phyloP scores from a whole-genome alignment of 2,888 invertebrate species.

The Seira ritae region DNA sequence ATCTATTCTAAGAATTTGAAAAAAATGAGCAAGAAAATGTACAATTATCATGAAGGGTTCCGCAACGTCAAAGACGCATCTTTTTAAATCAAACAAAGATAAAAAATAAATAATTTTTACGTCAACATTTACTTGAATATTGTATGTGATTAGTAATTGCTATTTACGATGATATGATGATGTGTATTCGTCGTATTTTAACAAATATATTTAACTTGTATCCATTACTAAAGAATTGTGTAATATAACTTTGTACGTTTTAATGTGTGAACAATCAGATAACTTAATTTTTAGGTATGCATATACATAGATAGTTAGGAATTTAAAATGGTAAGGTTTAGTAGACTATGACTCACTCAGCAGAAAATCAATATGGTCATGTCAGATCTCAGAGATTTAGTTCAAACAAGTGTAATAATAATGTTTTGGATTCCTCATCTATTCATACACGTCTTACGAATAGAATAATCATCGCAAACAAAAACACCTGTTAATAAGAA shows the following conservation, averaged over 20 bases:
- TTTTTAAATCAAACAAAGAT: neutral
- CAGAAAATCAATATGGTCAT: slow-evolving; percentile 58
- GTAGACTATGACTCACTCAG: slow-evolving; percentile 36
- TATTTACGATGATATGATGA: no score
- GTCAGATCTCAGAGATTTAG: slow-evolving; percentile 64
- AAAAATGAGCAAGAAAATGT: slow-evolving; percentile 28
- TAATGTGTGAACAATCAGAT: slow-evolving; percentile 60
- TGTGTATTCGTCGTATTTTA: neutral
- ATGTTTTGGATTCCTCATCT: slow-evolving; percentile 54
- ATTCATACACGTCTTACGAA: neutral
- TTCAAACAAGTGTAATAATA: slow-evolving; percentile 51
- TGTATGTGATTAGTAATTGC: slow-evolving; percentile 51
- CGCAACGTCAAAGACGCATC: slow-evolving; percentile 45
- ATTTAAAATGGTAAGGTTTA: slow-evolving; percentile 18
- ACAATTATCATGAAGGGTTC: slow-evolving; percentile 33
- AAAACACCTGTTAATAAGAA: neutral
- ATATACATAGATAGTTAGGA: no score
- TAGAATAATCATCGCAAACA: neutral
- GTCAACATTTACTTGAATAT: slow-evolving; percentile 54
- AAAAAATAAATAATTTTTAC: slow-evolving; percentile 12
- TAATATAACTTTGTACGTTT: slow-evolving; percentile 53
- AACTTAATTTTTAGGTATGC: slow-evolving; percentile 12
- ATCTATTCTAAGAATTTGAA: neutral
- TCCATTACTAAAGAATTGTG: neutral
- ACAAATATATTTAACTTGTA: neutral